Base-by-base conservation (phyloP, 2,888 invertebrate genomes). In the Ennomos fuscantarius region DNA sequence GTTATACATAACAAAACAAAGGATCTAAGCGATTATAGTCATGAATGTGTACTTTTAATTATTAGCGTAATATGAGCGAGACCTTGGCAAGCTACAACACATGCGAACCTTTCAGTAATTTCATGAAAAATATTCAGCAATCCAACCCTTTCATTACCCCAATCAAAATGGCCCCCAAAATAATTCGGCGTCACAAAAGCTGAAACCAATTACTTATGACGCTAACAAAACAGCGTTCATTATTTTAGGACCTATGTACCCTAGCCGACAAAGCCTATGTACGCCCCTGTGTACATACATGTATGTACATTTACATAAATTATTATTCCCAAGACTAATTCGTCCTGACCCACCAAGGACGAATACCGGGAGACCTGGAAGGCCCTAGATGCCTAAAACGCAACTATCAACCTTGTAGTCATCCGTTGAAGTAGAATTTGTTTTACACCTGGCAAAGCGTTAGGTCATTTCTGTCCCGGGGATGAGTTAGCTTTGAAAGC, bases 301-400 rank as follows among this genome's bases (percentile, higher is more conserved):
- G 74, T 72, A 75, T 72, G 74, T 75, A 84, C 82, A 87, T 91
- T 88, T 89, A 86, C 88, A 90, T 91, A 87, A 90, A 89, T 90
- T 91, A 90, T 91, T 88, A 90, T 89, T 89, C 89, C 85, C 84
- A 76, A 82, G 84, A 86, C 87, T 89, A 91, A 91, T 92, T 90
- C 87, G 86, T 87, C 88, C 87, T 87, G 84, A 83, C 81, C 83
- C 86, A 76, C 83, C 89, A 91, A 92, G 90, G 90, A 88, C 82
- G 78, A 74, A 79, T 70, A 76, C 79, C 74, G 70, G 75, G 79
- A 84, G 82, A 83, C 83, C 84, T 88, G 78, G 78, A 84, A 84
- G 81, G 84, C 83, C 81, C 82, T 76, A 74, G 66, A 61, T 34
- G 13, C 37, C 41, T 33, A 6, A 3, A 51, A 60, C 33, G 1